A percentile compares a stretch with the other conserved stretches of the same genome.
These are phyloP conservation scores for Magallana gigas DNA, from an alignment of 1,140 invertebrate genomes.

Conservation along the genomic window DNA sequence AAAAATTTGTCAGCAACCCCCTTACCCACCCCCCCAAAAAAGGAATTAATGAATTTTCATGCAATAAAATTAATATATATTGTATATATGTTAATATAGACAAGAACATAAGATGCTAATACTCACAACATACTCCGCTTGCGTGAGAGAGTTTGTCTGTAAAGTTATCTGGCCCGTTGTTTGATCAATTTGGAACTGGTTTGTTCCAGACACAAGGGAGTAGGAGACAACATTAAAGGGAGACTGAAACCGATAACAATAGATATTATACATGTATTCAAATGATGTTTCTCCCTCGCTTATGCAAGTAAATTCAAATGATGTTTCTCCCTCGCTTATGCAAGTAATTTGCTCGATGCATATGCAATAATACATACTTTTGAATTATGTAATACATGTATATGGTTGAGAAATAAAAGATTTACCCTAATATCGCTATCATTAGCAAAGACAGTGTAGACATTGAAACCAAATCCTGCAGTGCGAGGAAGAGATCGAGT, in stretches of 20 bases:
- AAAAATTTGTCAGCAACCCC: too few relatives aligned
- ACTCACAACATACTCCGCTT: constrained; percentile 10
- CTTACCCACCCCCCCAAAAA: too few relatives aligned
- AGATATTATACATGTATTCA: not conserved
- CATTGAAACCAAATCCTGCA: constrained; percentile 37
- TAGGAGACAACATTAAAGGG: constrained; percentile 61
- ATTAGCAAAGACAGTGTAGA: constrained; percentile 52
- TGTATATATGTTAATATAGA: too few relatives aligned
- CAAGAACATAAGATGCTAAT: too few relatives aligned
- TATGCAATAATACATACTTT: too few relatives aligned
- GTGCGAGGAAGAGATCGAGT: constrained; percentile 74
- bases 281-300: too few relatives aligned
- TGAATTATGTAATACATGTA: too few relatives aligned
- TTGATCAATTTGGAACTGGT: constrained; percentile 52
- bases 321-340: too few relatives aligned
- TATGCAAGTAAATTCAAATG: too few relatives aligned
- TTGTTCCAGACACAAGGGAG: constrained; percentile 51
- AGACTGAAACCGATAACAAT: constrained; percentile 49
- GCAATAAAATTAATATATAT: too few relatives aligned
- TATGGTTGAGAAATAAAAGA: not conserved
- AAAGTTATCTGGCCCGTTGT: constrained; percentile 50
- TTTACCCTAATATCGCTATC: constrained; percentile 56
- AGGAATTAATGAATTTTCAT: too few relatives aligned
- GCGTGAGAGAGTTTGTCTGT: not conserved
- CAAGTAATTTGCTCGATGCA: too few relatives aligned